Evolutionary conservation across 2,797 vertebrate genomes (phyloP).

Genomic region (Neopelma chrysocephalum): DNA sequence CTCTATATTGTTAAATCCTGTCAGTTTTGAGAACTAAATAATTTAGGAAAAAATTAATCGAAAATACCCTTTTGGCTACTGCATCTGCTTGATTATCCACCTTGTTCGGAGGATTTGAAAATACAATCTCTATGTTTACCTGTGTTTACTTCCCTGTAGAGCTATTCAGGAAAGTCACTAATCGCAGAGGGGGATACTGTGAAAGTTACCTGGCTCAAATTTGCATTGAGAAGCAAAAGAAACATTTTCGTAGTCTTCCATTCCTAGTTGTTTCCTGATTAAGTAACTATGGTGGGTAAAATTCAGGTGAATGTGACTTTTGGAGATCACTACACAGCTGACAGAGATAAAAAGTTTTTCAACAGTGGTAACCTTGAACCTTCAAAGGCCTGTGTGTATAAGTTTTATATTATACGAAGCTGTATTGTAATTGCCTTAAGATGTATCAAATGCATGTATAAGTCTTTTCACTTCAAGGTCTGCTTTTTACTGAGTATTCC

Average conservation of each 20-base stretch:
- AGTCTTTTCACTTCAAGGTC: not conserved
- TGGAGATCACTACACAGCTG: not conserved
- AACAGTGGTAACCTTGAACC: not conserved
- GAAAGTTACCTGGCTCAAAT: not conserved
- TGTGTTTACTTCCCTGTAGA: not conserved
- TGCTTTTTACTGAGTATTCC: not conserved
- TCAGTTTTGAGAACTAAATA: not conserved
- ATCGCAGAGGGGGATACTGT: rapidly evolving
- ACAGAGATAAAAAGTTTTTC: not conserved
- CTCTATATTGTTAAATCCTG: not conserved
- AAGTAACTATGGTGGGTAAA: not conserved
- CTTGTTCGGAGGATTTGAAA: not conserved
- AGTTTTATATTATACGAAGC: not conserved
- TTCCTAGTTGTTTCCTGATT: not conserved
- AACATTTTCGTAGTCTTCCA: not conserved
- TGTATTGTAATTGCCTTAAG: not conserved
- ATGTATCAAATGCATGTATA: not conserved
- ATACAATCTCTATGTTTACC: not conserved
- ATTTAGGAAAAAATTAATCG: not conserved
- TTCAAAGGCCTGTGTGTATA: not conserved
- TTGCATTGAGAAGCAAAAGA: not conserved
- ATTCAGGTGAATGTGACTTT: not conserved
- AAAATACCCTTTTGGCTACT: not conserved
- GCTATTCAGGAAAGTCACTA: not conserved
- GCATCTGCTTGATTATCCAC: not conserved